Evolutionary conservation across 2,797 vertebrate genomes (phyloP).

Genomic region (Moxostoma hubbsi): DNA sequence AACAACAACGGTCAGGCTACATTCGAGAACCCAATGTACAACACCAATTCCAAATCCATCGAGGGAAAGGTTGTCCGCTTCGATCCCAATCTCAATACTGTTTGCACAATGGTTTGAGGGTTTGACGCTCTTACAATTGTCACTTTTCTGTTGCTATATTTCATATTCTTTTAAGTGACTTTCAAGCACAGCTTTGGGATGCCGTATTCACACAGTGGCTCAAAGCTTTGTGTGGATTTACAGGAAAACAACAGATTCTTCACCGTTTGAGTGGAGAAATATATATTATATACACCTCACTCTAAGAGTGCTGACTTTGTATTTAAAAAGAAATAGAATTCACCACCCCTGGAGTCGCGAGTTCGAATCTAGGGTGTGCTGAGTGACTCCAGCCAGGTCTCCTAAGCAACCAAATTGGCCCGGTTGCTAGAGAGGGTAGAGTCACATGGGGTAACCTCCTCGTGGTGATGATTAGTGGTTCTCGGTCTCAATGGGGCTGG

Average conservation of each 20-base stretch:
- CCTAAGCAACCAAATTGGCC: no score
- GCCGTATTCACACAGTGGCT: conserved; percentile 36
- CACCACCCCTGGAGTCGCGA: no score
- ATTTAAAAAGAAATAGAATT: conserved; percentile 20
- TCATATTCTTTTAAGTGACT: background rate
- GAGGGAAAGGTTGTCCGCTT: conserved; percentile 98
- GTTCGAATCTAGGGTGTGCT: no score
- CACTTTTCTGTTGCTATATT: conserved; percentile 9
- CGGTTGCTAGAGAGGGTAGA: no score
- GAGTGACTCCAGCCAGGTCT: no score
- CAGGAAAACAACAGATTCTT: conserved; percentile 29
- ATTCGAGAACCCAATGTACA: conserved; percentile 99
- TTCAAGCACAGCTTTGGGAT: conserved; percentile 56
- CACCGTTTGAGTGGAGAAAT: conserved; percentile 54
- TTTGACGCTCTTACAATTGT: background rate
- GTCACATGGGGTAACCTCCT: no score
- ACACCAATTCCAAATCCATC: conserved; percentile 94
- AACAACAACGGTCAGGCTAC: conserved; percentile 99
- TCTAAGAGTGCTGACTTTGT: conserved; percentile 61
- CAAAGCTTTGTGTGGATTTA: conserved; percentile 35
- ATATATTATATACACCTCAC: conserved; percentile 56
- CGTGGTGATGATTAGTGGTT: no score
- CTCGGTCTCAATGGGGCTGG: no score
- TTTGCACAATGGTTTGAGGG: conserved; percentile 95
- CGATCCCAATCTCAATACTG: conserved; percentile 98